Conservation (phyloP, 2,888 invertebrate species). For the Cacoxenus indagator region DNA sequence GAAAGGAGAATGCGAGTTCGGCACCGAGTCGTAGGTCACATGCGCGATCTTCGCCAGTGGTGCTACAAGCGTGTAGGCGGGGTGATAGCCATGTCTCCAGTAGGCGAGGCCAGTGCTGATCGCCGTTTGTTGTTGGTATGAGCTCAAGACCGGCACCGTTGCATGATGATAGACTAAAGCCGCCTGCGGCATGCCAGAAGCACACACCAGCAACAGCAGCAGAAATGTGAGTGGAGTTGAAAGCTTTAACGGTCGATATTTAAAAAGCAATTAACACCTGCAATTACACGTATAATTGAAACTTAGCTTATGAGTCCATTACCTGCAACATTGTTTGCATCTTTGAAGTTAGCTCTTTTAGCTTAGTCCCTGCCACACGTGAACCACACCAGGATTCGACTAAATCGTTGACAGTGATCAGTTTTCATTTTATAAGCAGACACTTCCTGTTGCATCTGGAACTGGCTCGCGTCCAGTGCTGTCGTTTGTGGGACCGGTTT, state of each 20-base stretch:
- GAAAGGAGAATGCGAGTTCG: conserved; percentile 53
- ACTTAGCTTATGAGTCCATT: conserved; percentile 16
- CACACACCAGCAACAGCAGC: background rate
- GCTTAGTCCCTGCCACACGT: background rate
- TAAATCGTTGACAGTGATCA: conserved; percentile 32
- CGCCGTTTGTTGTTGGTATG: conserved; percentile 3
- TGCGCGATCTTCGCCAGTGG: conserved; percentile 59
- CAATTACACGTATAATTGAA: too few species aligned
- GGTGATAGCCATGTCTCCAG: conserved; percentile 32
- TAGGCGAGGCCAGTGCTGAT: background rate
- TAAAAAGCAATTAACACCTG: background rate
- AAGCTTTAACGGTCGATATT: background rate
- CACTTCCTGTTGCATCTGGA: conserved; percentile 9
- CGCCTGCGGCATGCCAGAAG: background rate
- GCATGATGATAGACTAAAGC: conserved; percentile 38
- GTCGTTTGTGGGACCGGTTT: background rate
- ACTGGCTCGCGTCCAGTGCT: background rate
- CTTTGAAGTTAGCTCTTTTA: background rate
- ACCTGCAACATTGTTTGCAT: conserved; percentile 38
- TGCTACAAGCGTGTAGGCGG: conserved; percentile 57
- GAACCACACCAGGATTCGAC: conserved; percentile 27
- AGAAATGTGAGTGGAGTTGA: background rate
- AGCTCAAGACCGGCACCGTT: conserved; percentile 23
- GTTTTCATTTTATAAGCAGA: conserved; percentile 38
- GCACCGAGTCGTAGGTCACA: conserved; percentile 59